Base-by-base conservation (phyloP, 2,888 invertebrate species). In the Drosophila austrosaltans region DNA sequence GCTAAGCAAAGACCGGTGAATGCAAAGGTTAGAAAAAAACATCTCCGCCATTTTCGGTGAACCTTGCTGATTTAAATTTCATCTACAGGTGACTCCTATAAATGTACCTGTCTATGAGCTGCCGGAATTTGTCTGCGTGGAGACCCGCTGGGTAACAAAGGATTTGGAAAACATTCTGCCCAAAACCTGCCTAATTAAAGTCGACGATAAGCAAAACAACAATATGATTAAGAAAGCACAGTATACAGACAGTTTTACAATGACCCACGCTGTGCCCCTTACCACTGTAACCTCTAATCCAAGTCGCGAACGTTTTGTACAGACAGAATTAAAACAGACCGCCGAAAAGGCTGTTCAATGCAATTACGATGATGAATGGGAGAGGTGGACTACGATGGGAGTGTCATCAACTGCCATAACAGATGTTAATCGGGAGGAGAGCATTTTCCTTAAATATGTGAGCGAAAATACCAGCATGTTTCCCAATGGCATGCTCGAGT, bases 401-500 rank as follows among this genome's bases (percentile, higher is more conserved):
- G 10, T 16, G 8, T 2, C 36, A 3, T 2, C 53, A 22, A 6
- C 6, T 2, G 1, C 0, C 5, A 3, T 39, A 8, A 16, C 54
- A 4, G 58, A 7, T 6, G 12, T 10, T 0, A 39, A 75, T 12
- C 25, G 48, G 0, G 59, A 66, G 12, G 44, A 65, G 53, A 3
- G 4, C 0, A 16, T 58, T 10, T 76, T 85, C 60, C 10, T 62
- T 2, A 53, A 48, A n/a, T 90, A 71, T 61, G 75, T 82, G 0
- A 62, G 66, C 16, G 69, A 81, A 3, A 73, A 83, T 16, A 81
- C 84, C 0, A 53, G 54, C 12, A 65, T 66, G 16, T 78, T 79
- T 22, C 66, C 70, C n/a, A 90, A 87, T 36, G 83, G 76, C 1
- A 82, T 78, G 72, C 28, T 77, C 1, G 89, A 87, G 66, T 90